Evolutionary conservation across 2,797 vertebrate genomes (phyloP), one percentile per base, ranked within the genome.

Genomic region (Danio aesculapii): DNA sequence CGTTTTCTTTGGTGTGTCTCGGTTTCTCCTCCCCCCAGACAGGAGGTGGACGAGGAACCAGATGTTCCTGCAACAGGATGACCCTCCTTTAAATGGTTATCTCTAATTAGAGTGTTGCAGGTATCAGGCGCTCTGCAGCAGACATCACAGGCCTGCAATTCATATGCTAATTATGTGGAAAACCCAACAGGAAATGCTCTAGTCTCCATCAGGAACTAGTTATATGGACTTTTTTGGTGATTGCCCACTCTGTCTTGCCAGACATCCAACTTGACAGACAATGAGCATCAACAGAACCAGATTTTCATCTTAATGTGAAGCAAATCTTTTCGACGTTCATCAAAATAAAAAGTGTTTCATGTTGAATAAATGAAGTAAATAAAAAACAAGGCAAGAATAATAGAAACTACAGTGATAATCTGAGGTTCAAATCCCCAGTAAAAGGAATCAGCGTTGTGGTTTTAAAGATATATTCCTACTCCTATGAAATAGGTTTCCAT

Each of bases 71-170:
- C 85, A 86, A 86, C 87, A 83, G 77, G 61, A 71, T 64, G 66
- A 72, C 80, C 70, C 68, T 79, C 69, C 62, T 83, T 85, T 86
- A 87, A 84, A 86, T 81, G 71, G 68, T 81, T 77, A 83, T 71
- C 62, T 43, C 79, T 88, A 87, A 88, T 88, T 89, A 86, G 81
- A 84, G 67, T 69, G 79, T 79, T 76, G 81, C 75, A 84, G 85
- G 83, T 87, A 87, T 84, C 77, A 71, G 78, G 47, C 50, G 62
- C 73, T 67, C 77, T 77, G 53, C 19, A 74, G 81, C 76, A 67
- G 74, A 82, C 84, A 83, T 68, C 64, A 71, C 79, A 73, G 71
- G 62, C 62, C 13, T 52, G n/a, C 52, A 52, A 85, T 88, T 88
- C 84, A 83, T 69, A 85, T 86, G 87, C 79, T 86, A 87, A 86